phyloP scores from a whole-genome alignment of 1,140 invertebrate species.

The Grapholita molesta region DNA sequence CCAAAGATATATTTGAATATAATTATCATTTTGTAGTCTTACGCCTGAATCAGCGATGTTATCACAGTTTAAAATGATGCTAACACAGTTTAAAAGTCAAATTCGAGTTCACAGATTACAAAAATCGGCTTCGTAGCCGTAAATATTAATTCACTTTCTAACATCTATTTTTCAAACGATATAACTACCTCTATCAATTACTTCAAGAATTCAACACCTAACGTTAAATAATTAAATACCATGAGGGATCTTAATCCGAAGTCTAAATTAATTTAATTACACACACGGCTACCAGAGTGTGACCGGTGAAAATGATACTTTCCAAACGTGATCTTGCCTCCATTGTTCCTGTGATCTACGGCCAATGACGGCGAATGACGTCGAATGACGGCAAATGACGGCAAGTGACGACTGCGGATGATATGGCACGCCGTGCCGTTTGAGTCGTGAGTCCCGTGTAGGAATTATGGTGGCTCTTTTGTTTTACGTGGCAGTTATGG shows the following conservation, averaged over 20 bases:
- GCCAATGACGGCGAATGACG: constrained; percentile 8
- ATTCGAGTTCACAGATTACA: too few relatives aligned
- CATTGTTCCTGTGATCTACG: constrained; percentile 29
- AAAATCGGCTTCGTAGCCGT: too few relatives aligned
- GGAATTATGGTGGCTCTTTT: not conserved
- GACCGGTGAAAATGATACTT: constrained; percentile 38
- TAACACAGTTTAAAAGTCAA: too few relatives aligned
- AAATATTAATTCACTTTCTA: too few relatives aligned
- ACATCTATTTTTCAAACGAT: too few relatives aligned
- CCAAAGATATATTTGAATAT: too few relatives aligned
- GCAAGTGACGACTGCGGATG: not conserved
- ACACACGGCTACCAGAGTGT: constrained; percentile 22
- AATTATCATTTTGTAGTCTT: too few relatives aligned
- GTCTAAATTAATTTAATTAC: constrained; percentile 10
- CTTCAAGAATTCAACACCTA: too few relatives aligned
- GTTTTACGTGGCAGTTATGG: too few relatives aligned
- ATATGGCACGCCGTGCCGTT: not conserved
- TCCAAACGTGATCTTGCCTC: constrained; percentile 37
- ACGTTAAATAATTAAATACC: not conserved
- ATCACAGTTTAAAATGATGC: too few relatives aligned
- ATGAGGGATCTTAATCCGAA: not conserved
- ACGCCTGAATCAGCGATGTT: too few relatives aligned
- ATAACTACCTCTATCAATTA: too few relatives aligned
- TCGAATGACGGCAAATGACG: not conserved
- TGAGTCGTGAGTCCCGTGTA: not conserved